Percentiles rank a stretch among this genome's conserved stretches.
These are phyloP conservation scores for Drosophila hydei DNA, from an alignment of 1,140 invertebrate genomes.

Conservation along the genomic window DNA sequence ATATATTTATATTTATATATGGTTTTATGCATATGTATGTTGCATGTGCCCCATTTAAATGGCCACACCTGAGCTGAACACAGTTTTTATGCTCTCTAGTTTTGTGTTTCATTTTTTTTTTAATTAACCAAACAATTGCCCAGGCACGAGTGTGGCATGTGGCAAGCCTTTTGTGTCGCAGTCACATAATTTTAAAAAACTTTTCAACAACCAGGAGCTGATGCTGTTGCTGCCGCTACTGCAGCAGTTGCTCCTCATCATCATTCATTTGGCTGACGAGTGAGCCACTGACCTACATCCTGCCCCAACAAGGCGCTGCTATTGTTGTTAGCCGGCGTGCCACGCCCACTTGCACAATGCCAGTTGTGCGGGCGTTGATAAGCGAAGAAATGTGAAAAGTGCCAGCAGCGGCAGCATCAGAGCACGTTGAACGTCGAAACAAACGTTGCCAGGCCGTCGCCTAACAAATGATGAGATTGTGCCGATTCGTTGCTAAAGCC, in stretches of 20 bases:
- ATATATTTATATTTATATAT: conserved; percentile 19
- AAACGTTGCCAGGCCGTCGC: conserved; percentile 46
- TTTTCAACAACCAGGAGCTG: conserved; percentile 47
- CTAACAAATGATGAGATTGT: conserved; percentile 74
- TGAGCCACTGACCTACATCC: conserved; percentile 81
- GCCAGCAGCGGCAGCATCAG: conserved; percentile 38
- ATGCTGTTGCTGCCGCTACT: conserved; percentile 45
- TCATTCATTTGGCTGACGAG: conserved; percentile 77
- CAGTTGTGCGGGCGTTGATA: conserved; percentile 57
- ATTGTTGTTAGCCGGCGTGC: conserved; percentile 61
- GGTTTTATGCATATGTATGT: conserved; percentile 1
- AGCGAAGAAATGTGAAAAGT: conserved; percentile 72
- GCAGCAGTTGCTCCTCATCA: conserved; percentile 74
- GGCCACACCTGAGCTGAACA: conserved; percentile 63
- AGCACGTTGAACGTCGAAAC: conserved; percentile 40
- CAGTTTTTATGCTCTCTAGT: conserved; percentile 40
- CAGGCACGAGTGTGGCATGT: conserved; percentile 27
- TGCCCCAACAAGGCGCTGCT: conserved; percentile 24
- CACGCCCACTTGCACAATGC: conserved; percentile 57
- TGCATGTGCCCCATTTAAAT: conserved; percentile 64
- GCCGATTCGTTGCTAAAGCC: conserved; percentile 37
- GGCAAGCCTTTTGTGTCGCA: conserved; percentile 34
- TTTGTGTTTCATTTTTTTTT: conserved; percentile 50
- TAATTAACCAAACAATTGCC: conserved; percentile 76
- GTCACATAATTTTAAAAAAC: conserved; percentile 43